Percentiles rank a stretch among this genome's conserved stretches.
Conservation (phyloP, 1,140 invertebrate species). For the Cydia strobilella region DNA sequence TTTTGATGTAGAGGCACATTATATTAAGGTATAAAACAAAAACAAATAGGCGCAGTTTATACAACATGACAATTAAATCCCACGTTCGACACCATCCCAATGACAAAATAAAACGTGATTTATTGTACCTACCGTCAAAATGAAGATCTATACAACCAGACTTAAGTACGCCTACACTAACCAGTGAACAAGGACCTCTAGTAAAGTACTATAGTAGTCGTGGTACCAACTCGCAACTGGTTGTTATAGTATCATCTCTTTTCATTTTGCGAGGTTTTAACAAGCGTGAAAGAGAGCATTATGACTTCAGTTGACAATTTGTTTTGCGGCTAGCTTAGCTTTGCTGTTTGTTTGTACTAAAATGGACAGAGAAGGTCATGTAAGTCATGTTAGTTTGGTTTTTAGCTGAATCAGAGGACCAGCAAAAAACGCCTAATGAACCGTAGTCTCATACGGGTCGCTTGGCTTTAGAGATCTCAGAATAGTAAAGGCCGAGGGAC, state of each 20-base stretch:
- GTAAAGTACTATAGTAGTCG: not conserved
- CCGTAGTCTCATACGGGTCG: conserved; percentile 33
- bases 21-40: not conserved
- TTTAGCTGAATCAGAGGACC: conserved; percentile 28
- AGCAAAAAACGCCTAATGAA: conserved; percentile 39
- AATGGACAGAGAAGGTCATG: not conserved
- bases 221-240: no score
- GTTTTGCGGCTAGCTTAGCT: not conserved
- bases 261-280: no score
- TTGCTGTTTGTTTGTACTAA: not conserved
- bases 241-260: no score
- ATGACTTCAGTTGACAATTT: no score
- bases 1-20: not conserved
- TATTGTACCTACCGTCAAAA: conserved; percentile 3
- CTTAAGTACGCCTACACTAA: conserved; percentile 7
- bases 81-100: conserved; percentile 7
- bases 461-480: conserved; percentile 13
- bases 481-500: conserved; percentile 13
- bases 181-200: conserved; percentile 5
- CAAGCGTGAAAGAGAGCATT: no score
- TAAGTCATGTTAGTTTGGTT: not conserved
- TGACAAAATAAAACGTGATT: conserved; percentile 20
- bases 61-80: conserved; percentile 10
- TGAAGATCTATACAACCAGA: conserved; percentile 7
- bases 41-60: not conserved